phyloP scores from a whole-genome alignment of 2,888 invertebrate genomes.

The Brachyptera risi region DNA sequence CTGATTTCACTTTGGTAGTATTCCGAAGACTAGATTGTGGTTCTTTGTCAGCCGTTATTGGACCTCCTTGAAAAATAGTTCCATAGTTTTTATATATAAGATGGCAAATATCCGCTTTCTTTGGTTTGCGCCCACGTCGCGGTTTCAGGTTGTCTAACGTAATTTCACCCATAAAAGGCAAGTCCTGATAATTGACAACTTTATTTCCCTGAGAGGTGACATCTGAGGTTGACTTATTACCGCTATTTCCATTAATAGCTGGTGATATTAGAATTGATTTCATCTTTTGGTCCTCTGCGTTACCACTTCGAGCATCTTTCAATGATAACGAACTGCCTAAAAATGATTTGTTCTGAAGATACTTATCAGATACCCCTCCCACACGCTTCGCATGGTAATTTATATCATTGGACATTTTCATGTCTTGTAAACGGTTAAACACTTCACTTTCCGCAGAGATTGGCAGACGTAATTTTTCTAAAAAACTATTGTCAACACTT shows the following conservation, averaged over 20 bases:
- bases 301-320: conserved; percentile 18
- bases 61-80: conserved; percentile 75
- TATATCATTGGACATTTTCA: conserved; percentile 1
- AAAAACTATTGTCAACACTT: neutral
- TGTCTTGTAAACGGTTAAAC: neutral
- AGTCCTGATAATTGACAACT: conserved; percentile 70
- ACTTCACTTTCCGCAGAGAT: neutral
- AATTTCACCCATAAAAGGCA: conserved; percentile 92
- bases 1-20: conserved; percentile 16
- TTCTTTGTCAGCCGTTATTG: conserved; percentile 38
- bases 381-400: neutral
- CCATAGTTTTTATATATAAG: conserved; percentile 89
- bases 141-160: conserved; percentile 85
- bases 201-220: conserved; percentile 34
- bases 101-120: conserved; percentile 89
- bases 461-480: conserved; percentile 11
- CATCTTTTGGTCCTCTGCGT: conserved; percentile 18
- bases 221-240: conserved; percentile 36
- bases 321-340: conserved; percentile 26
- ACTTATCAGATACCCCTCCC: conserved; percentile 5
- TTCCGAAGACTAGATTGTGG: conserved; percentile 27
- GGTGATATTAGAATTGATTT: conserved; percentile 29
- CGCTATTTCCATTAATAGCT: neutral
- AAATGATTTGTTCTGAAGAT: conserved; percentile 22
- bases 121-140: conserved; percentile 80